Conservation (phyloP, 2,888 invertebrate species). For the Parnassius mnemosyne region DNA sequence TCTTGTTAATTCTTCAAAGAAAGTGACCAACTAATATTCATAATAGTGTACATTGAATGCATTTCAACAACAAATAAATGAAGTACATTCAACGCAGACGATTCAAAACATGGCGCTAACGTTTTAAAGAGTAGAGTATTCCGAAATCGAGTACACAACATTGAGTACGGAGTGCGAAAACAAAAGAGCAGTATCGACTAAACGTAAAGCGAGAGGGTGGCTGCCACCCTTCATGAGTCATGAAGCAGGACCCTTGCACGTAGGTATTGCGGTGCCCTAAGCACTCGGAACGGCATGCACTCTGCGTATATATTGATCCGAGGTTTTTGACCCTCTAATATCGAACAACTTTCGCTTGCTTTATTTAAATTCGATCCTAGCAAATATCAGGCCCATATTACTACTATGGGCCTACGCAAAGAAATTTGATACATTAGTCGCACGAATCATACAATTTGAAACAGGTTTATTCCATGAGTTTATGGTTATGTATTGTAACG, state of each 20-base stretch:
- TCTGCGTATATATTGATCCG: constrained; percentile 60
- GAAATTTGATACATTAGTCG: too few species aligned
- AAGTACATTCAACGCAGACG: constrained; percentile 11
- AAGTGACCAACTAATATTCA: constrained; percentile 3
- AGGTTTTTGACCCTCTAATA: constrained; percentile 38
- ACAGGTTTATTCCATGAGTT: too few species aligned
- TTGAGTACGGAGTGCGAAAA: constrained; percentile 61
- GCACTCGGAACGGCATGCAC: constrained; percentile 60
- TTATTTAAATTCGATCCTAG: background rate
- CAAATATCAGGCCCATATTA: background rate
- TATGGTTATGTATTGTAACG: too few species aligned
- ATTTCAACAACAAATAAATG: background rate
- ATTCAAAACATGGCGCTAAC: constrained; percentile 7
- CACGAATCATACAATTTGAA: too few species aligned
- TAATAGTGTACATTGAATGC: too few species aligned
- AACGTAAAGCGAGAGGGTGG: constrained; percentile 74
- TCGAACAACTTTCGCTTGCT: constrained; percentile 27
- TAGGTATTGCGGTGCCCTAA: constrained; percentile 66
- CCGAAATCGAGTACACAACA: constrained; percentile 33
- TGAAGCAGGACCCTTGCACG: constrained; percentile 77
- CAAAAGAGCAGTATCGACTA: constrained; percentile 78
- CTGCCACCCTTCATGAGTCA: constrained; percentile 78
- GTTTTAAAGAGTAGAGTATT: constrained; percentile 22
- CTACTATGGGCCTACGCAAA: too few species aligned
- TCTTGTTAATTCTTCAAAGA: constrained; percentile 1